Conservation (phyloP, 2,113 vertebrate species). For the Ptilorrhoa leucosticta region DNA sequence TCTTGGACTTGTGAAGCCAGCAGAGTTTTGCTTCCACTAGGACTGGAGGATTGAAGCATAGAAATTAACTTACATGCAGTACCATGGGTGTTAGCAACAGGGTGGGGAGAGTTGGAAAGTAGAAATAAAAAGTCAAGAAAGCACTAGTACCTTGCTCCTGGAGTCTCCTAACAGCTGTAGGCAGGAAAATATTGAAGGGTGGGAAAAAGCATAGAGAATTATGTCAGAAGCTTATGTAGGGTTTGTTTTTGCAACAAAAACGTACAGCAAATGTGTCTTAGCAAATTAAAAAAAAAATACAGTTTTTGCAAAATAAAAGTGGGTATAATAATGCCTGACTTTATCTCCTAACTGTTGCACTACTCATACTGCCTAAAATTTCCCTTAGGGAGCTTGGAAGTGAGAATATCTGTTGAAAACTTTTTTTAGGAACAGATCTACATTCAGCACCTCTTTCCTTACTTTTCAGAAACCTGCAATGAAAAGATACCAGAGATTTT, state of each 20-base stretch:
- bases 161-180: constrained; percentile 99
- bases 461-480: not conserved
- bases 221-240: constrained; percentile 81
- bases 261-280: constrained; percentile 73
- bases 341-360: not conserved
- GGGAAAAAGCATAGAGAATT: constrained; percentile 87
- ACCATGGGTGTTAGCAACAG: constrained; percentile 51
- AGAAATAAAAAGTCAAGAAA: constrained; percentile 73
- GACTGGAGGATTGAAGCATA: constrained; percentile 3
- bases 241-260: constrained; percentile 78
- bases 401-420: not conserved
- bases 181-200: constrained; percentile 82
- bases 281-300: constrained; percentile 72
- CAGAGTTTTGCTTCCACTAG: not conserved
- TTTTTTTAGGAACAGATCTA: not conserved
- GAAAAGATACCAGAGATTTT: not conserved
- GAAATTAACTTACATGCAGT: constrained; percentile 25
- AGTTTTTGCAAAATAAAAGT: constrained; percentile 65
- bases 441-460: not conserved
- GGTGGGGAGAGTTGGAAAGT: constrained; percentile 64
- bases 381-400: not conserved
- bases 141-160: constrained; percentile 97
- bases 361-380: not conserved
- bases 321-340: constrained; percentile 28
- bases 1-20: not conserved